A percentile compares a stretch with the other conserved stretches of the same genome.
Conservation (phyloP, 2,888 invertebrate genomes). For the Platycheirus albimanus region DNA sequence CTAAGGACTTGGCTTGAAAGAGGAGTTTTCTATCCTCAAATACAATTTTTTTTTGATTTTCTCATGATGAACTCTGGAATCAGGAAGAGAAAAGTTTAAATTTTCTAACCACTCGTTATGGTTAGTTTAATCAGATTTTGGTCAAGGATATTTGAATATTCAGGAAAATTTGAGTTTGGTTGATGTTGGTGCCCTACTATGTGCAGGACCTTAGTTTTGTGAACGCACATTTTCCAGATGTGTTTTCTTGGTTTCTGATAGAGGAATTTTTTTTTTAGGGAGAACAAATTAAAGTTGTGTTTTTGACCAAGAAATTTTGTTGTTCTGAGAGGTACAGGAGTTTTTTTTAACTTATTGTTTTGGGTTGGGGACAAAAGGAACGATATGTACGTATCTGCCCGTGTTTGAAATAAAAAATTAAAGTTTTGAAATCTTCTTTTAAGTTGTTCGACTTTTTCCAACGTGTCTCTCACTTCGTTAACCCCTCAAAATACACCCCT, state of each 20-base stretch:
- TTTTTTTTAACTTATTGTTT: too few relatives aligned
- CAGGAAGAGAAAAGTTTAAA: conserved; percentile 58
- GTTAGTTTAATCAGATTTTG: conserved; percentile 71
- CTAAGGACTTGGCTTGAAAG: conserved; percentile 2
- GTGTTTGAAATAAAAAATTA: too few relatives aligned
- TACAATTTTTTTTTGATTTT: conserved; percentile 11
- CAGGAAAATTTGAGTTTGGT: conserved; percentile 20
- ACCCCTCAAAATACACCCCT: too few relatives aligned
- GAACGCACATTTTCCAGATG: too few relatives aligned
- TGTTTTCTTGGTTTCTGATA: background rate
- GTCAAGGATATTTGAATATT: conserved; percentile 71
- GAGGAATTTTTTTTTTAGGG: background rate
- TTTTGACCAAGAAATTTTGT: too few relatives aligned
- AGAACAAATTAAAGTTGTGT: too few relatives aligned
- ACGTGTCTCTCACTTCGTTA: too few relatives aligned
- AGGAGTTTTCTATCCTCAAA: background rate
- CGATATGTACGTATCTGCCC: too few relatives aligned
- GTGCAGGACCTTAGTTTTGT: background rate
- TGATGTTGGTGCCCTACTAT: background rate
- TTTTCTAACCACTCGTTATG: conserved; percentile 67
- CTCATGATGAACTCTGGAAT: conserved; percentile 46
- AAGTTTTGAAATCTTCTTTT: too few relatives aligned
- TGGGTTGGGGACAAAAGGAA: too few relatives aligned
- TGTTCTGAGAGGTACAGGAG: too few relatives aligned
- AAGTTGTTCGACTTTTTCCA: too few relatives aligned